These are phyloP conservation scores for Ophioninae sp. DNA, from an alignment of 2,888 invertebrate genomes.

Conservation along the genomic window DNA sequence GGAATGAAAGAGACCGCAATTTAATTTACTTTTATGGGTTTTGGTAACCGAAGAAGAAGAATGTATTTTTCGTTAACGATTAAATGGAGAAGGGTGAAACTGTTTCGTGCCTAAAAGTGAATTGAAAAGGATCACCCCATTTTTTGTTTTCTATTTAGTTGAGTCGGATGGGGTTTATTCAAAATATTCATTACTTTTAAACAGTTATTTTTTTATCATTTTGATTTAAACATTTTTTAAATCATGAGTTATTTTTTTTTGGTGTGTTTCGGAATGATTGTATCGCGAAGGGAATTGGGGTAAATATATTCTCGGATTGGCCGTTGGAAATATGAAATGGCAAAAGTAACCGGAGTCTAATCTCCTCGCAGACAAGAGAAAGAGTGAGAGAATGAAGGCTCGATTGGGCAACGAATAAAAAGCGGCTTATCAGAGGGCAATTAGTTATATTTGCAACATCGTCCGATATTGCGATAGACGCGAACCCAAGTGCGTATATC, in stretches of 20 bases:
- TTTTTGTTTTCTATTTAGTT: no score
- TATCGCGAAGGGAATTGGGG: constrained; percentile 12
- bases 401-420: constrained; percentile 41
- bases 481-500: background rate
- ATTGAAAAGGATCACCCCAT: no score
- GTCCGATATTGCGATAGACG: constrained; percentile 59
- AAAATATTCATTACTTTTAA: no score
- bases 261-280: constrained; percentile 5
- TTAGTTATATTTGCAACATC: constrained; percentile 68
- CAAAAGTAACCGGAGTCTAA: constrained; percentile 57
- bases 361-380: constrained; percentile 13
- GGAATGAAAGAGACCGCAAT: constrained; percentile 62
- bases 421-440: constrained; percentile 58
- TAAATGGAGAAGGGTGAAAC: constrained; percentile 16
- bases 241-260: background rate
- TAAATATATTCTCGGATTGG: constrained; percentile 30
- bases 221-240: no score
- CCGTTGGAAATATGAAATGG: constrained; percentile 37
- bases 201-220: no score
- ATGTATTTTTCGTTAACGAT: constrained; percentile 41
- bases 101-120: no score
- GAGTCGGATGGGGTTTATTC: no score
- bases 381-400: background rate
- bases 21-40: constrained; percentile 55
- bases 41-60: constrained; percentile 14